Percentiles rank a stretch among this genome's conserved stretches.
Conservation (phyloP, 2,888 invertebrate species). For the Dusona sp. region DNA sequence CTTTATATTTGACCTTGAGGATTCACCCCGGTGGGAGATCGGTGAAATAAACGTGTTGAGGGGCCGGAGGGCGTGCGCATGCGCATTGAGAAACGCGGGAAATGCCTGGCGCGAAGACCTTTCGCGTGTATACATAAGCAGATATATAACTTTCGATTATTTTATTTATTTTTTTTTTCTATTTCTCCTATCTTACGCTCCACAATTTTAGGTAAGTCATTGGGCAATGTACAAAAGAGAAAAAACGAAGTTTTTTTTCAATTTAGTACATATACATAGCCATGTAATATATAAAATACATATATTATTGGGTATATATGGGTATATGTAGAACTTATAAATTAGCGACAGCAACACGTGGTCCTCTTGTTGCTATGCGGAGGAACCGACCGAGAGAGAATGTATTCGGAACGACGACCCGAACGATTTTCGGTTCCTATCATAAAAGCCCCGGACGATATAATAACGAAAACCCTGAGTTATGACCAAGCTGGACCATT, state of each 20-base stretch:
- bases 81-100: constrained; percentile 28
- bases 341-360: constrained; percentile 62
- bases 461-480: constrained; percentile 23
- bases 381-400: constrained; percentile 40
- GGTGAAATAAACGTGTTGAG: constrained; percentile 22
- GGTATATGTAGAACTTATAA: constrained; percentile 45
- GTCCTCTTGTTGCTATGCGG: constrained; percentile 67
- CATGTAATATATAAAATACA: background rate
- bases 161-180: background rate
- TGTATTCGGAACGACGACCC: constrained; percentile 64
- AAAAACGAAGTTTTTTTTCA: background rate
- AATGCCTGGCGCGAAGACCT: constrained; percentile 45
- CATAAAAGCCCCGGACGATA: constrained; percentile 31
- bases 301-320: background rate
- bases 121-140: background rate
- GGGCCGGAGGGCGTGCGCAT: constrained; percentile 35
- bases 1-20: constrained; percentile 67
- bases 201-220: background rate
- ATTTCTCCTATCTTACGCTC: background rate
- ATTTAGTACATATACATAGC: background rate
- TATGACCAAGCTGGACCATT: background rate
- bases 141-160: background rate
- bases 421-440: constrained; percentile 59
- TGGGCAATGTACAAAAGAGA: background rate
- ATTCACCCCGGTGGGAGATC: constrained; percentile 37